phyloP scores from a whole-genome alignment of 2,113 vertebrate genomes.

The Tonatia bakeri region DNA sequence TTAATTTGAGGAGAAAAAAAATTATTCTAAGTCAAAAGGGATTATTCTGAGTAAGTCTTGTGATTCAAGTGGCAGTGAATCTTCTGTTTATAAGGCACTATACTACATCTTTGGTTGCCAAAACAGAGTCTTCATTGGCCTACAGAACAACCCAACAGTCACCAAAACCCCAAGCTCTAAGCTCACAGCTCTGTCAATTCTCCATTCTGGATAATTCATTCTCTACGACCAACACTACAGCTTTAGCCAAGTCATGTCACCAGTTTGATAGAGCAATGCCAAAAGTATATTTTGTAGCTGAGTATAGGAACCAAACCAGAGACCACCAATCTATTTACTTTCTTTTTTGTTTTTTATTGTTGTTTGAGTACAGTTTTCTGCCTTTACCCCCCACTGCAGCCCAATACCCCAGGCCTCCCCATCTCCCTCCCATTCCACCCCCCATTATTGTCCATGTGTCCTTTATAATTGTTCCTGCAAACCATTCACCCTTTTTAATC shows the following conservation, averaged over 20 bases:
- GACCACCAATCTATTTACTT: neutral
- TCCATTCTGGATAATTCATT: neutral
- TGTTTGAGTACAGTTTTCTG: no score
- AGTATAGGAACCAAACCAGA: neutral
- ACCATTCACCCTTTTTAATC: no score
- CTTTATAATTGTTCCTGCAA: no score
- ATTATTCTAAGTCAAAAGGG: neutral
- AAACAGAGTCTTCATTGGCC: neutral
- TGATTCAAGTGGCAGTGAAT: neutral
- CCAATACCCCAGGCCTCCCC: no score
- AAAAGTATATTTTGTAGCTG: neutral
- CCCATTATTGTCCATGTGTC: no score
- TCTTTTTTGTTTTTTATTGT: neutral
- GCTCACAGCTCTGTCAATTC: rapidly evolving
- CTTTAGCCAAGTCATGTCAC: neutral
- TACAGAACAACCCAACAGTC: neutral
- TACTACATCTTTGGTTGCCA: neutral
- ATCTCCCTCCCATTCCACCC: no score
- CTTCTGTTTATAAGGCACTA: neutral
- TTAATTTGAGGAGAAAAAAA: neutral
- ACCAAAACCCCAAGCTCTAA: neutral
- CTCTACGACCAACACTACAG: neutral
- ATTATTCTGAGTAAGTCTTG: neutral
- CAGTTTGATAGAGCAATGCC: neutral
- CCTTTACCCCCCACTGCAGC: no score